A percentile compares a stretch with the other conserved stretches of the same genome.
Evolutionary conservation across 2,113 vertebrate genomes (phyloP).

Genomic region (Menura novaehollandiae): DNA sequence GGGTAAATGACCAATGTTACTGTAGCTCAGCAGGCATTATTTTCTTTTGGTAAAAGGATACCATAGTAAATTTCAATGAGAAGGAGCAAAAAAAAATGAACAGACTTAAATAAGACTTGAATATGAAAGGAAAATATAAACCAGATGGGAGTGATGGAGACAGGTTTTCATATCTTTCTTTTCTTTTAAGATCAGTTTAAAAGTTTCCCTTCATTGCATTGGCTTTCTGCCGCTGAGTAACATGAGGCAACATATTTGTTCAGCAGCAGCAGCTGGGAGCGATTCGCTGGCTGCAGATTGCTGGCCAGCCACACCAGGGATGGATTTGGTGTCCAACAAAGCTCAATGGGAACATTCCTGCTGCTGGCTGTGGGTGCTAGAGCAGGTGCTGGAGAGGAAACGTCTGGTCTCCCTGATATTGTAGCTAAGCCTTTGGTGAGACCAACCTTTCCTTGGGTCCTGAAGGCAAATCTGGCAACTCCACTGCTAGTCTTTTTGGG

Average conservation of each 20-base stretch:
- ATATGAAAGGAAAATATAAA: slow-evolving; percentile 64
- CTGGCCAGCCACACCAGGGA: background rate
- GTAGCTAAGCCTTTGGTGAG: background rate
- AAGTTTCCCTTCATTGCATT: slow-evolving; percentile 74
- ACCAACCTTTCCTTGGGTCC: background rate
- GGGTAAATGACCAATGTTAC: slow-evolving; percentile 30
- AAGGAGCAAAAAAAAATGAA: background rate
- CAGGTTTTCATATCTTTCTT: slow-evolving; percentile 74
- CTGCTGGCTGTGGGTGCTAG: background rate
- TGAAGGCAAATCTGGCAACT: background rate
- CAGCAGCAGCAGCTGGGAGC: slow-evolving; percentile 42
- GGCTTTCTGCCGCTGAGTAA: slow-evolving; percentile 69
- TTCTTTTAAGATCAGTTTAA: slow-evolving; percentile 73
- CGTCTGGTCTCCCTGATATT: background rate
- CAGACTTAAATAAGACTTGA: slow-evolving; percentile 22
- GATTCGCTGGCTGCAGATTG: background rate
- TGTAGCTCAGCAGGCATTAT: slow-evolving; percentile 47
- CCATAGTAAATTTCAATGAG: slow-evolving; percentile 30
- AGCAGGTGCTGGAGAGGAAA: background rate
- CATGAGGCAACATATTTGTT: slow-evolving; percentile 71
- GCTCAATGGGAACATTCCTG: background rate
- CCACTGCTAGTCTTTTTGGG: background rate
- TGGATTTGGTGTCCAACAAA: background rate
- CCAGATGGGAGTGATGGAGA: slow-evolving; percentile 79
- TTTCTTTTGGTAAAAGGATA: slow-evolving; percentile 60